A percentile compares a stretch with the other conserved stretches of the same genome.
Evolutionary conservation across 2,797 vertebrate genomes (phyloP).

Genomic region (Poeciliopsis infans): DNA sequence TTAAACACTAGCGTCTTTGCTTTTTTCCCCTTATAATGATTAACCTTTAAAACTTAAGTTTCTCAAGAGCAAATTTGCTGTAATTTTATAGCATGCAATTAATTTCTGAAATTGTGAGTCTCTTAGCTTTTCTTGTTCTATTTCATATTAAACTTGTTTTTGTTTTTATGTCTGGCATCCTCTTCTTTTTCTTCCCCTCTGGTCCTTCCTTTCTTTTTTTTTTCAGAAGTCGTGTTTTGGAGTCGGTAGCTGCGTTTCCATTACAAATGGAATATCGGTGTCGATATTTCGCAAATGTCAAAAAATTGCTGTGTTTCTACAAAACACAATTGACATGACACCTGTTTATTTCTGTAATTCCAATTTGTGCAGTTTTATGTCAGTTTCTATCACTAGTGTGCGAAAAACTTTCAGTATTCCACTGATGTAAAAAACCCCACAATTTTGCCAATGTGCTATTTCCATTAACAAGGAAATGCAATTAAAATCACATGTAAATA

Average conservation of each 20-base stretch:
- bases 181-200: constrained; percentile 80
- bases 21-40: constrained; percentile 76
- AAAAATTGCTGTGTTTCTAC: too few species aligned
- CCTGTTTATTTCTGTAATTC: too few species aligned
- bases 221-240: constrained; percentile 69
- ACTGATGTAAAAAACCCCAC: too few species aligned
- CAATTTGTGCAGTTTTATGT: too few species aligned
- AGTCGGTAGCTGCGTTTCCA: constrained; percentile 42
- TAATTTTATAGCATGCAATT: constrained; percentile 86
- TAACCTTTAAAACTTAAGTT: constrained; percentile 83
- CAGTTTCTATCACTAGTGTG: too few species aligned
- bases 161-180: constrained; percentile 76
- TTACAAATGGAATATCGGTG: too few species aligned
- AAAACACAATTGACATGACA: too few species aligned
- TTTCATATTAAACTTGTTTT: constrained; percentile 76
- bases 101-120: constrained; percentile 82
- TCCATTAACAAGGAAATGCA: too few species aligned
- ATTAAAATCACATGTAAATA: too few species aligned
- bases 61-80: constrained; percentile 84
- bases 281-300: too few species aligned
- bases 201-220: constrained; percentile 69
- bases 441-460: too few species aligned
- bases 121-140: constrained; percentile 79
- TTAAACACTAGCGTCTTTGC: constrained; percentile 75
- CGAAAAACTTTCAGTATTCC: too few species aligned